Conservation (phyloP, 2,113 vertebrate species). For the Petroica traversi region DNA sequence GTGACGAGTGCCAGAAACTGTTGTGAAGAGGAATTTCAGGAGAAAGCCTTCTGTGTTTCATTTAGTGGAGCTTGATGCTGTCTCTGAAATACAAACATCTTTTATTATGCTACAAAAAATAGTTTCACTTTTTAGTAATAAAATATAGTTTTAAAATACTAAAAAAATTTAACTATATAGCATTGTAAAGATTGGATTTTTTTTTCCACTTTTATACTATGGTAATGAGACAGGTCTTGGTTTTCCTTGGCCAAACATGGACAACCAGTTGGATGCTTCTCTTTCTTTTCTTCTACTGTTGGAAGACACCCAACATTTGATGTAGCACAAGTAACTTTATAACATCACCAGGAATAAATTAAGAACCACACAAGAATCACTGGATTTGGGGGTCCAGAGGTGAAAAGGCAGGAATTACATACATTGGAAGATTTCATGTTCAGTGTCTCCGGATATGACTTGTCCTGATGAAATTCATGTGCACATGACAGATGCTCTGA, state of each 20-base stretch:
- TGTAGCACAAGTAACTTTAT: not conserved
- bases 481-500: not conserved
- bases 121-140: constrained; percentile 37
- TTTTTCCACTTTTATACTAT: not conserved
- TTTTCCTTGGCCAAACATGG: not conserved
- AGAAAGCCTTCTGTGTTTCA: not conserved
- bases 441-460: not conserved
- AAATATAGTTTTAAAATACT: constrained; percentile 54
- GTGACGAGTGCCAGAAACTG: not conserved
- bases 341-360: not conserved
- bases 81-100: constrained; percentile 51
- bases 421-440: not conserved
- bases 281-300: not conserved
- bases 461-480: not conserved
- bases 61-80: not conserved
- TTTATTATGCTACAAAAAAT: constrained; percentile 56
- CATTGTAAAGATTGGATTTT: not conserved
- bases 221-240: constrained; percentile 9
- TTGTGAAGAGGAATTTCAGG: not conserved
- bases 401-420: not conserved
- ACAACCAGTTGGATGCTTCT: not conserved
- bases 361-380: not conserved
- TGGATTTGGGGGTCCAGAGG: not conserved
- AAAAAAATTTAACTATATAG: constrained; percentile 30
- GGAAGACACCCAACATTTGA: not conserved